Base-by-base conservation (phyloP, 2,888 invertebrate genomes). In the Alloscopus bannaensis region DNA sequence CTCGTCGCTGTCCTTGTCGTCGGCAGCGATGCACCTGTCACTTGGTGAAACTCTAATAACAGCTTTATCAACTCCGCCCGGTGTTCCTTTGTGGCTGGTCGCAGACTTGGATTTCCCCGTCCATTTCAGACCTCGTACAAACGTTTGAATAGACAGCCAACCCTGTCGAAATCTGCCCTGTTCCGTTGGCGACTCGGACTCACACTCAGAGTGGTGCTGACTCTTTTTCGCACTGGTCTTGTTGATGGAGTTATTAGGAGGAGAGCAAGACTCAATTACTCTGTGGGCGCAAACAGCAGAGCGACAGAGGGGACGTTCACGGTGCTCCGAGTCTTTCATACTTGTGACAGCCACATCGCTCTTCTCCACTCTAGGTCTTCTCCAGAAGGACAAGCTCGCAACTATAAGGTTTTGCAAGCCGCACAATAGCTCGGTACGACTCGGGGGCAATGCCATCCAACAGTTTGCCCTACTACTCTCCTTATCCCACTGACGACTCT, bases 381-480 rank as follows among this genome's bases (percentile, higher is more conserved):
- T 69, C 75, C 75, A 75, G 66, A 75, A 75, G 52, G 55, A 79
- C 42, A 79, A 50, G 50, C 79, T 79, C 28, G 72, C 72, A 60
- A 66, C 66, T 55, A 68, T 50, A 42, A 71, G 42, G 13, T 50
- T 72, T 72, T 68, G 72, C 62, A 71, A 45, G 72, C 72, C 65
- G 50, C 72, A 79, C 59, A 78, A 71, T 68, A 73, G 55, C 66
- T 79, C 79, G 79, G 79, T 68, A 40, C 60, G 66, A 68, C 45
- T 79, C 79, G 72, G 79, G 79, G 72, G 71, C 60, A 79, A 72
- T 72, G 71, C 71, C 71, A 79, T 70, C 70, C 68, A 78, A 52
- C 65, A 79, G 16, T n/a, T 13, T 31, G 26, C 6, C 24, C 16
- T 42, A 18, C 8, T 36, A 18, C 40, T 28, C 24, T 24, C 26